Percentiles rank a stretch among this genome's conserved stretches.
These are phyloP conservation scores for Petrosia ficiformis DNA, from an alignment of 37 sponge, comb jelly and placozoan species.

Conservation along the genomic window DNA sequence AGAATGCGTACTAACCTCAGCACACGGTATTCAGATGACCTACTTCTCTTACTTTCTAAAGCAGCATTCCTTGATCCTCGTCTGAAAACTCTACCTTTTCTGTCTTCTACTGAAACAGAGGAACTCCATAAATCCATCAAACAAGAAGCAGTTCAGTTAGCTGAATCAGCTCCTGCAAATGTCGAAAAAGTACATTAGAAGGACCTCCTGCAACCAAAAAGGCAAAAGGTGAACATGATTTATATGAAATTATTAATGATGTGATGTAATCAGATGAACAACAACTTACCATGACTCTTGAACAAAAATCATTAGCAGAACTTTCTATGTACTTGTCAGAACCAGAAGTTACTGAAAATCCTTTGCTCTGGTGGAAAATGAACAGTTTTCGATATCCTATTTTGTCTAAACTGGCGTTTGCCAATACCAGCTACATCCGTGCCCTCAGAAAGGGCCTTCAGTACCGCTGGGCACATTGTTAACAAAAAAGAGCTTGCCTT, in stretches of 20 bases:
- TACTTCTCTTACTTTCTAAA: not conserved
- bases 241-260: not conserved
- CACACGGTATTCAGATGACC: slow-evolving; percentile 19
- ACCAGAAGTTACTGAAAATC: not conserved
- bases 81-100: slow-evolving; percentile 15
- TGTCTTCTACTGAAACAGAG: not conserved
- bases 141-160: not conserved
- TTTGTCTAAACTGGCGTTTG: slow-evolving; percentile 6
- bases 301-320: not conserved
- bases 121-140: not conserved
- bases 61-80: slow-evolving; percentile 40
- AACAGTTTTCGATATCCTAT: not conserved
- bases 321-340: too few relatives aligned
- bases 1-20: too few relatives aligned
- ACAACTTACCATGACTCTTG: too few relatives aligned
- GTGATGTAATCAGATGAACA: not conserved
- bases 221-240: not conserved
- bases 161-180: not conserved
- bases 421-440: slow-evolving; percentile 20
- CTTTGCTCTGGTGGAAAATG: slow-evolving; percentile 21
- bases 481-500: not conserved
- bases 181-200: not conserved
- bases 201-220: not conserved
- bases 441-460: slow-evolving; percentile 22
- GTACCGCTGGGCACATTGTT: slow-evolving; percentile 12